phyloP scores from a whole-genome alignment of 2,888 invertebrate species.

The Drosophila seclusa region DNA sequence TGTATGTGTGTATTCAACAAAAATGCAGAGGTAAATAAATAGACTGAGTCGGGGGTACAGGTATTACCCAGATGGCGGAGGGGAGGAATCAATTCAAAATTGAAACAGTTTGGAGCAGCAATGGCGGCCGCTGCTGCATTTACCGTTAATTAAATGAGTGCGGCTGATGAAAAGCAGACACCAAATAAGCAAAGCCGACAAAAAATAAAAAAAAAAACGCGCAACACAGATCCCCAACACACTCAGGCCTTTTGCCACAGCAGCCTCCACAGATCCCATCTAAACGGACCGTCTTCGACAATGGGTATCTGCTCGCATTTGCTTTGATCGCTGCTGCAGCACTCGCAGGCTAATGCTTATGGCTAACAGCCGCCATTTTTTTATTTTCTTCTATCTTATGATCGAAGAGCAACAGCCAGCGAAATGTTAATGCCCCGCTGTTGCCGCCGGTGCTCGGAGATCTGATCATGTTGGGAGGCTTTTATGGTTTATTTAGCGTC shows the following conservation, averaged over 20 bases:
- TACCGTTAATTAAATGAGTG: slow-evolving; percentile 68
- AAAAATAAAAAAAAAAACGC: slow-evolving; percentile 5
- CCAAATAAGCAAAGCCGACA: slow-evolving; percentile 31
- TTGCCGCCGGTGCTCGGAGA: slow-evolving; percentile 14
- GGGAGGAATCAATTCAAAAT: slow-evolving; percentile 14
- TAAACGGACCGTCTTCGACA: slow-evolving; percentile 2
- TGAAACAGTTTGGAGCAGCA: slow-evolving; percentile 32
- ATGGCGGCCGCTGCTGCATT: slow-evolving; percentile 59
- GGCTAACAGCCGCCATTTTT: slow-evolving; percentile 68
- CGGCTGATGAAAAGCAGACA: slow-evolving; percentile 74
- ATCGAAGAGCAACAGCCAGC: slow-evolving; percentile 5
- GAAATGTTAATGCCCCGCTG: slow-evolving; percentile 40
- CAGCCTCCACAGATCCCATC: slow-evolving; percentile 18
- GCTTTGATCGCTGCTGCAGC: slow-evolving; percentile 46
- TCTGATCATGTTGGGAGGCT: slow-evolving; percentile 33
- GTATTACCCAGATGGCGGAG: slow-evolving; percentile 30
- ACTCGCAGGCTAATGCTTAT: slow-evolving; percentile 30
- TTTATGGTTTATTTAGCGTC: slow-evolving; percentile 74
- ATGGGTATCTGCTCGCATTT: slow-evolving; percentile 7
- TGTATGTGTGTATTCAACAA: slow-evolving; percentile 19
- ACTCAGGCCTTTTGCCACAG: slow-evolving; percentile 47
- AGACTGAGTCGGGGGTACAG: slow-evolving; percentile 10
- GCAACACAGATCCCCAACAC: slow-evolving; percentile 19
- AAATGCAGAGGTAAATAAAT: slow-evolving; percentile 60
- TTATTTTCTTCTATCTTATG: not conserved